Conservation (phyloP, 2,113 vertebrate species). For the Bufo bufo region DNA sequence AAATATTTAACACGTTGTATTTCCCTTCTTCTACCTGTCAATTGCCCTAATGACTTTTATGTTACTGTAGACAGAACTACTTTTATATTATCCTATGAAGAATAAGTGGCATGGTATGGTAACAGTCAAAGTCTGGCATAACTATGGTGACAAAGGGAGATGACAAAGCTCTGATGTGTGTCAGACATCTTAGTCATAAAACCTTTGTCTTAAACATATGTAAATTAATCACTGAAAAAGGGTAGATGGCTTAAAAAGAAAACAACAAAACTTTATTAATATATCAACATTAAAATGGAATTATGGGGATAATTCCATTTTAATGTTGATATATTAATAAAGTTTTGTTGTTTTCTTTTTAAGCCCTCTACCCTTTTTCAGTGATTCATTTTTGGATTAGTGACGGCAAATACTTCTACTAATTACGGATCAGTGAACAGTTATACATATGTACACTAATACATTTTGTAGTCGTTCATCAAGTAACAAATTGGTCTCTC, state of each 20-base stretch:
- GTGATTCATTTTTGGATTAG: no score
- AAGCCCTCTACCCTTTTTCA: no score
- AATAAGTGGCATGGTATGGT: neutral
- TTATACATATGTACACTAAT: no score
- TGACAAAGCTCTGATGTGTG: neutral
- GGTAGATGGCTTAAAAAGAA: no score
- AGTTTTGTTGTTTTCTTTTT: no score
- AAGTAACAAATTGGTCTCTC: neutral
- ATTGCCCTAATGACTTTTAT: conserved; percentile 14
- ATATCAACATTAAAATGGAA: no score
- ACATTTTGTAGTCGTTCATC: neutral
- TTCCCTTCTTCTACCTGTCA: neutral
- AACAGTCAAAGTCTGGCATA: neutral
- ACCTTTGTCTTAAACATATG: neutral
- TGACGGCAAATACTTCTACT: no score
- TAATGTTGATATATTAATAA: no score
- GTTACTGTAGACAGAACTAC: neutral
- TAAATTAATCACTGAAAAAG: no score
- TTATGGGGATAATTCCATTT: no score
- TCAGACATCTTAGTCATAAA: conserved; percentile 3
- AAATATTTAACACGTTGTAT: conserved; percentile 30
- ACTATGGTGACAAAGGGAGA: neutral
- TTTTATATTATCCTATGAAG: neutral
- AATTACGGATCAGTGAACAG: no score
- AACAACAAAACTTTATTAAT: no score